Evolutionary conservation across 1,140 invertebrate genomes (phyloP), one percentile per base, ranked within the genome.

Genomic region (Thaumetopoea pityocampa): DNA sequence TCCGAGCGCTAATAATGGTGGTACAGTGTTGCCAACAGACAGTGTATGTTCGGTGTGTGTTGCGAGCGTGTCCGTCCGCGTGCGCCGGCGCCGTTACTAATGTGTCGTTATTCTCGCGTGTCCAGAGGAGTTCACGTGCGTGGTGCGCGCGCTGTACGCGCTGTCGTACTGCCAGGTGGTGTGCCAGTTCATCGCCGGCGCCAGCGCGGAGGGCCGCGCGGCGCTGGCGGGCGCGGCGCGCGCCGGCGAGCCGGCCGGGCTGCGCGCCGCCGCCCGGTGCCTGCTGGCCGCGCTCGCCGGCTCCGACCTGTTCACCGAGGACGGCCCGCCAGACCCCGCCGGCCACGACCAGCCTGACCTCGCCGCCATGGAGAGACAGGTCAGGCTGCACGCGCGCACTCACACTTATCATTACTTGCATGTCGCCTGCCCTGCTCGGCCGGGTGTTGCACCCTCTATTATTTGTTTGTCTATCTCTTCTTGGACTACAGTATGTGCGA

Each of bases 131-230:
- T 97, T 94, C 72, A 92, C 91, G 4, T 92, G 92, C 63, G 89
- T 97, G 45, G 92, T 97, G 0, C 92, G 93, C 67, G 90, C 92
- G 50, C 82, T 97, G 18, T 98, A 96, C 85, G 96, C 97, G 84
- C 86, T 97, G 22, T 85, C 93, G 23, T 97, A 95, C 79, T 92
- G 97, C 71, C 95, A 98, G 89, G 91, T 95, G 19, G 87, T 97
- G 11, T 72, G 88, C 87, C 54, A 88, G 95, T 70, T 88, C 84
- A 34, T 78, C 65, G 62, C 69, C 16, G 51, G 49, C 23, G 41
- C 5, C 55, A 66, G 30, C 20, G 47, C 41, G 8, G 52, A 34
- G 36, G 46, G 11, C 36, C 19, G 30, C 32, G 46, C 29, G 37
- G 57, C 33, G 14, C 46, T 46, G 50, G 32, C 20, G 56, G 29